Evolutionary conservation across 2,797 vertebrate species (phyloP), one percentile per base, ranked within the genome.

Genomic region (Chaunax sp.): DNA sequence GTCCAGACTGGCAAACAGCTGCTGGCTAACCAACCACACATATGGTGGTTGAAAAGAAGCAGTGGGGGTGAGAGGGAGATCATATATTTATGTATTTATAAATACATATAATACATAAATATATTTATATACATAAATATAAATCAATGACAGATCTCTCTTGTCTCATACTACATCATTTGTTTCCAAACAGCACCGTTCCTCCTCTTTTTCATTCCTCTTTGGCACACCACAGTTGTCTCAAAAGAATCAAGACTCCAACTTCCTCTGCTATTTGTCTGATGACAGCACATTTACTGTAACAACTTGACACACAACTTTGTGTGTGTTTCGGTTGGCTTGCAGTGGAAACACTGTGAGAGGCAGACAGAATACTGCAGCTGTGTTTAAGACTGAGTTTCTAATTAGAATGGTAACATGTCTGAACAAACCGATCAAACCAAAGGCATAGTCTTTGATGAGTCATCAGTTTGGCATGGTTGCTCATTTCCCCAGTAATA

Each of bases 391-490:
- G 75, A 51, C 33, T 15, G 22, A 68, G 26, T 72, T 76, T 82
- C 62, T 82, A 83, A 77, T 74, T 70, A 86, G 46, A 63, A 53
- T 19, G 33, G 38, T 45, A 78, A 82, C 80, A 77, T 84, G 91
- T 90, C 89, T 84, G 81, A 83, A 83, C 85, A 83, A 26, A 74
- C 73, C 28, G 44, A 66, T 51, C 60, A 13, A 81, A 57, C 86
- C 61, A 78, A 78, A 69, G 45, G 57, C 33, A 60, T 11, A 6
- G 58, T 65, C 76, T 83, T 55, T 83, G 78, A 88, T 90, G 86
- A 90, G 30, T 91, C 87, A 90, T n/a, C 73, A 44, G 64, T 67
- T 76, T 72, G 69, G 69, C 58, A 60, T 41, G 54, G 53, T 30
- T 50, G 15, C 58, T 72, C 9, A 49, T 63, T 78, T 84, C 69